Conservation (phyloP, 2,797 vertebrate genomes). For the Aphelocoma californica region DNA sequence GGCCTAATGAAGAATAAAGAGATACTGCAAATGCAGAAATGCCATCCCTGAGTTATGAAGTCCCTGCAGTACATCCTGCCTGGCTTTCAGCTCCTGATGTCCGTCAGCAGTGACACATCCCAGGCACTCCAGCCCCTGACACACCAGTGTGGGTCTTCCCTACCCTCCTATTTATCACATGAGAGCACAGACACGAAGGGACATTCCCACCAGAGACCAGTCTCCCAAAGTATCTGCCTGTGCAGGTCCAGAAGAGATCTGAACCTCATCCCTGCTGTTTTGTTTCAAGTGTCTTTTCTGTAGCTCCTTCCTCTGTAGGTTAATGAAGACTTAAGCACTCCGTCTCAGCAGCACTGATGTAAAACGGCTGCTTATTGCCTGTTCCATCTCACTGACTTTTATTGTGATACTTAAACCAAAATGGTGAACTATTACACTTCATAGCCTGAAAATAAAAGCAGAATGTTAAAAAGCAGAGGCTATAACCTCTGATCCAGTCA, state of each 20-base stretch:
- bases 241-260: background rate
- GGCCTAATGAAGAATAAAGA: background rate
- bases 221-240: background rate
- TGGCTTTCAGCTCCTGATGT: background rate
- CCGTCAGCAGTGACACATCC: background rate
- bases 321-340: slow-evolving; percentile 75
- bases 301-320: slow-evolving; percentile 61
- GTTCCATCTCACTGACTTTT: slow-evolving; percentile 83
- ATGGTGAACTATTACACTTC: slow-evolving; percentile 83
- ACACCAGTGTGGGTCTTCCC: fast-evolving
- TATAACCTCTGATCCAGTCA: slow-evolving; percentile 73
- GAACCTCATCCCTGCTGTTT: background rate
- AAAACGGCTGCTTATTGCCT: slow-evolving; percentile 79
- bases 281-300: slow-evolving; percentile 42
- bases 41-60: background rate
- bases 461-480: slow-evolving; percentile 78
- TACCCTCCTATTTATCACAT: background rate
- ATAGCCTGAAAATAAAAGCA: slow-evolving; percentile 82
- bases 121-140: background rate
- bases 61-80: background rate
- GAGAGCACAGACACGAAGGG: background rate
- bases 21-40: background rate
- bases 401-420: slow-evolving; percentile 83
- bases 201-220: background rate
- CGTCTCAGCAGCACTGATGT: slow-evolving; percentile 72